Evolutionary conservation across 1,140 invertebrate species (phyloP), one percentile per base, ranked within the genome.

Genomic region (Octopus bimaculoides): DNA sequence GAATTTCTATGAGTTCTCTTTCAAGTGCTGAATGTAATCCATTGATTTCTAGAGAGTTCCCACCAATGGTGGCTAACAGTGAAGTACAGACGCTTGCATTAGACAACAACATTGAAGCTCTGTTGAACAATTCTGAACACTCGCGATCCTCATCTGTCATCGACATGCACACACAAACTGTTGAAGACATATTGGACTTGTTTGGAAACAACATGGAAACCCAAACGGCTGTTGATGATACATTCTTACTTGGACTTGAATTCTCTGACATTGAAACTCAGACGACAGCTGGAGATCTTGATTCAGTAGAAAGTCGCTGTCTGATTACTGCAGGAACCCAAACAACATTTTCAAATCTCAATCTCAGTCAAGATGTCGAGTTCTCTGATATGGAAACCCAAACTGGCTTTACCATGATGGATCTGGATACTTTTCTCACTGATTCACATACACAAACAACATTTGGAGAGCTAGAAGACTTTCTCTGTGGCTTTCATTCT

Each of bases 331-430:
- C 52, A 17, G 74, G 52, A 5, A 75, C 74, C 74, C 74, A 75
- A 52, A 75, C 74, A 7, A 71, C 66, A 5, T 17, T 71, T 6
- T 53, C 74, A 8, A 52, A 52, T 41, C 52, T 20, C 12, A 52
- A 52, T 17, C 41, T 75, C 12, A 53, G 8, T 41, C 17, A 41
- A 9, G 74, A 75, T 41, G 74, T 75, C 1, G 74, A 75, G 26
- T 75, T 52, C 74, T 75, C 74, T 7, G 74, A 75, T 17, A 75
- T 75, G 74, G 74, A 75, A 17, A 75, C 74, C 20, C 74, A 75
- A 4, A 75, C 74, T 5, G 74, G 74, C 52, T 75, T 75, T 41
- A 53, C 14, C 17, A 41, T 75, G 74, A 17, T 17, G 6, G 74
- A 75, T 52, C 74, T 75, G 20, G 74, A 75, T 41, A 75, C 74